Conservation (phyloP, 2,797 vertebrate genomes). For the Pangasius krempfi region DNA sequence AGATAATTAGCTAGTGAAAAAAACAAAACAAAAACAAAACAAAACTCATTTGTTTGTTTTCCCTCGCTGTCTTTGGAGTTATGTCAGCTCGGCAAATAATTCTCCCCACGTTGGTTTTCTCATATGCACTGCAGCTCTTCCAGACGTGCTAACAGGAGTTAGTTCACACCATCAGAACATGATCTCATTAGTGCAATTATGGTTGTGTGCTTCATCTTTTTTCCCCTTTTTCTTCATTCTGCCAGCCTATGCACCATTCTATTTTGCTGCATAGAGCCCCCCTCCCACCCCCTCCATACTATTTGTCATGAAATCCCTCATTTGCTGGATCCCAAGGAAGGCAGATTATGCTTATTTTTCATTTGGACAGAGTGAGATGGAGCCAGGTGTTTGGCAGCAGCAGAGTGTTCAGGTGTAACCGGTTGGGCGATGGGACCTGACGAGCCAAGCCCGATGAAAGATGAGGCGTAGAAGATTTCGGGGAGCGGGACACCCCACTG, state of each 20-base stretch:
- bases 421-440: conserved; percentile 97
- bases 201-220: conserved; percentile 51
- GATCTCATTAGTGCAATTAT: conserved; percentile 66
- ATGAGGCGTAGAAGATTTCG: conserved; percentile 97
- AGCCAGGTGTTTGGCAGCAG: conserved; percentile 99
- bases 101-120: conserved; percentile 16
- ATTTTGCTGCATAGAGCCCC: conserved; percentile 83
- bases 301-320: conserved; percentile 99
- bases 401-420: conserved; percentile 99
- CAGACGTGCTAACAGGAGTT: conserved; percentile 55
- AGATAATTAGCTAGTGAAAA: conserved; percentile 39
- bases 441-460: conserved; percentile 94
- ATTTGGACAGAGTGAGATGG: conserved; percentile 99
- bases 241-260: conserved; percentile 79
- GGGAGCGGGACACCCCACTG: conserved; percentile 89
- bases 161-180: conserved; percentile 54
- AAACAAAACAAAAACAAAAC: conserved; percentile 7
- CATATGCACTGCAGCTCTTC: conserved; percentile 45
- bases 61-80: conserved; percentile 35
- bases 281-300: conserved; percentile 79
- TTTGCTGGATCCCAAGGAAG: conserved; percentile 98
- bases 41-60: conserved; percentile 39
- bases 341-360: conserved; percentile 99
- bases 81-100: conserved; percentile 49
- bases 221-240: conserved; percentile 58